A percentile compares a stretch with the other conserved stretches of the same genome.
Conservation (phyloP, 2,797 vertebrate genomes). For the Thamnophis elegans region DNA sequence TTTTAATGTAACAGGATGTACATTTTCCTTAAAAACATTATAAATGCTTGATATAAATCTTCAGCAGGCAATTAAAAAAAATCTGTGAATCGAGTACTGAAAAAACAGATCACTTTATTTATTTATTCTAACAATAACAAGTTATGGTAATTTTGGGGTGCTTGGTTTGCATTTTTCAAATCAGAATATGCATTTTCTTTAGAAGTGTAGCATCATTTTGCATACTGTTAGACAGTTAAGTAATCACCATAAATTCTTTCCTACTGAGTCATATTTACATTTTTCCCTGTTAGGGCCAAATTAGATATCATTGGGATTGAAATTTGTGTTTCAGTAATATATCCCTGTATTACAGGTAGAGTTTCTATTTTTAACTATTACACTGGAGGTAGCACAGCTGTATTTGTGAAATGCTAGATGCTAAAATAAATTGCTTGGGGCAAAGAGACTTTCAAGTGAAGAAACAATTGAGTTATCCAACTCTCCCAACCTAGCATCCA, state of each 20-base stretch:
- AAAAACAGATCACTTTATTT: constrained; percentile 2
- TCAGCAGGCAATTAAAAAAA: background rate
- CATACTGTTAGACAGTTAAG: background rate
- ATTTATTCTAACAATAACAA: background rate
- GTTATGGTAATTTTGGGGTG: background rate
- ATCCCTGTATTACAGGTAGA: background rate
- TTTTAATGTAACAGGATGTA: background rate
- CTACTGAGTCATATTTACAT: background rate
- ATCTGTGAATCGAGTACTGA: background rate
- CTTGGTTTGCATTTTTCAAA: background rate
- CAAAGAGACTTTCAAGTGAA: background rate
- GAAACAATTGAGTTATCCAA: background rate
- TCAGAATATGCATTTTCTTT: background rate
- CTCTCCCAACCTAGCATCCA: background rate
- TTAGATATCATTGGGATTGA: background rate
- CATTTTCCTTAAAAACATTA: background rate
- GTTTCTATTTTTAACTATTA: background rate
- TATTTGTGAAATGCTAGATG: background rate
- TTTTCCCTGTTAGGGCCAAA: background rate
- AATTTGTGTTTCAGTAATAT: background rate
- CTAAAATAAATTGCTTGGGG: background rate
- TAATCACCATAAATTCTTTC: background rate
- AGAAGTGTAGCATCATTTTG: background rate
- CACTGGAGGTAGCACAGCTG: background rate
- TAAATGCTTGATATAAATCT: constrained; percentile 8